phyloP scores from a whole-genome alignment of 2,113 vertebrate species.

The pig (Sus scrofa) region T2T-Sscrofa CM000828.6:52389501-52390000 shows the following conservation, averaged over 20 bases:
- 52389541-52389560: not conserved
- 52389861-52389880: not conserved
- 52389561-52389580: not conserved
- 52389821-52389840: not conserved
- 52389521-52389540: no score
- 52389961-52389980: not conserved
- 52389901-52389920: not conserved
- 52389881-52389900: not conserved
- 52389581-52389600: not conserved
- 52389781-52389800: conserved; percentile 1
- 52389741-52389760: conserved; percentile 8
- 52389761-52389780: not conserved
- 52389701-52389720: conserved; percentile 26
- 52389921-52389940: not conserved
- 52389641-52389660: not conserved
- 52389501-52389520: no score
- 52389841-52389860: conserved; percentile 26
- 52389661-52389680: not conserved
- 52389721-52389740: not conserved
- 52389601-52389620: conserved; percentile 11
- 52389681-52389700: not conserved
- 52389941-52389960: conserved; percentile 18
- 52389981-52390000: not conserved
- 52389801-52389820: not conserved
- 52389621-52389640: not conserved